phyloP scores from a whole-genome alignment of 1,140 invertebrate species.

The Homarus americanus region DNA sequence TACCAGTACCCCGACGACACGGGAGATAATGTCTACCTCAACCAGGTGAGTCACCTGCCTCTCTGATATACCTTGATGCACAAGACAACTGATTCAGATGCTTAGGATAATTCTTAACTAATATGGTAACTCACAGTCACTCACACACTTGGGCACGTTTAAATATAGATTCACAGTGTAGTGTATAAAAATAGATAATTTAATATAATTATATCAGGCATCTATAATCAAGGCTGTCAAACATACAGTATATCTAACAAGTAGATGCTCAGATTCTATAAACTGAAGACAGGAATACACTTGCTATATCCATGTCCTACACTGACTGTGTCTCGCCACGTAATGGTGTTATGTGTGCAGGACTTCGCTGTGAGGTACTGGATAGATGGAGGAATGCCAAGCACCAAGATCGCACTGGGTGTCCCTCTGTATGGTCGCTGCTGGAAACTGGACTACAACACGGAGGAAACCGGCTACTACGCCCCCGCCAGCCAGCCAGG shows the following conservation, averaged over 20 bases:
- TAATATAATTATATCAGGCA: too few relatives aligned
- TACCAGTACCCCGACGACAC: conserved; percentile 71
- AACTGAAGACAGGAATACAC: too few relatives aligned
- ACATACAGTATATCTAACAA: too few relatives aligned
- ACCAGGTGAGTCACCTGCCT: conserved; percentile 78
- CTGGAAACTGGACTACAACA: conserved; percentile 80
- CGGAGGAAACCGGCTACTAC: conserved; percentile 79
- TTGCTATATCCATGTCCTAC: too few relatives aligned
- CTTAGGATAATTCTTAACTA: too few relatives aligned
- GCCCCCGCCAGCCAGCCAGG: conserved; percentile 81
- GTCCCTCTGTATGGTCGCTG: conserved; percentile 83
- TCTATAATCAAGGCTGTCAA: too few relatives aligned
- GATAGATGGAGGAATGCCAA: conserved; percentile 81
- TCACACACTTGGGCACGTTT: not conserved
- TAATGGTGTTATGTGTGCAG: conserved; percentile 75
- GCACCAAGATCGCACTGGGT: conserved; percentile 83
- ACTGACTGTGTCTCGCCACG: not conserved
- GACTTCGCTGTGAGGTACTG: conserved; percentile 83
- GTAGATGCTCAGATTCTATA: too few relatives aligned
- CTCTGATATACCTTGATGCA: not conserved
- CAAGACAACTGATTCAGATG: not conserved
- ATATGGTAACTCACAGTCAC: too few relatives aligned
- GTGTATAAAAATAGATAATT: too few relatives aligned
- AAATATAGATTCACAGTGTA: not conserved
- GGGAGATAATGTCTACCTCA: conserved; percentile 78